Evolutionary conservation across 2,113 vertebrate genomes (phyloP), one percentile per base, ranked within the genome.

Genomic region (Notechis scutatus): DNA sequence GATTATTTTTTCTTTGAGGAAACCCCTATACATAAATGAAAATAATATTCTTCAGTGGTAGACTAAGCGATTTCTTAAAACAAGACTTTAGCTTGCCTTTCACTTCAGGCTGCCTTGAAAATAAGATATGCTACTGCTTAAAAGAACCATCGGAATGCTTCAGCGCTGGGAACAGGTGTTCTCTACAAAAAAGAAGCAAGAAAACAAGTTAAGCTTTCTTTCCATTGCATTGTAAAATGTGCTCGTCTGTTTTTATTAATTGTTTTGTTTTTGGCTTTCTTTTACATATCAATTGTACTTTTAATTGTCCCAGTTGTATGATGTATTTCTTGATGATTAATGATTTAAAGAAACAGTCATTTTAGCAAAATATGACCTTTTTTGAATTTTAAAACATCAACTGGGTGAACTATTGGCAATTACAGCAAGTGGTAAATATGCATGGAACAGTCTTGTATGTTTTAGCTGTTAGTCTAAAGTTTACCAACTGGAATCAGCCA

Each of bases 141-240:
- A 98, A 99, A 99, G 98, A 99, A 99, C 99, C 99, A 99, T 97
- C 99, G 98, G 97, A 99, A 99, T 93, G 99, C 99, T 98, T 99
- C 99, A 47, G 99, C 99, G 94, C 97, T 99, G 98, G 98, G 99
- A 97, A 99, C 99, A 96, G 99, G 99, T 96, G 99, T 99, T 98
- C 99, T 99, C 99, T 99, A 98, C 92, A 98, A 98, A 98, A 97
- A 89, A 97, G 97, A 96, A 98, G 96, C 97, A 97, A 98, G 97
- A 98, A 97, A 97, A 98, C 95, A 98, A 97, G 97, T 98, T 98
- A 98, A 98, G 97, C 97, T 98, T 97, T 97, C 97, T 97, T 97
- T 98, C 92, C 88, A 96, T 9, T 39, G 95, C 94, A 97, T 96
- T 95, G 90, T 89, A 95, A 97, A 95, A 97, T 95, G 93, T 10